Evolutionary conservation across 2,797 vertebrate genomes (phyloP).

Genomic region (Bryconaethiops microstoma): DNA sequence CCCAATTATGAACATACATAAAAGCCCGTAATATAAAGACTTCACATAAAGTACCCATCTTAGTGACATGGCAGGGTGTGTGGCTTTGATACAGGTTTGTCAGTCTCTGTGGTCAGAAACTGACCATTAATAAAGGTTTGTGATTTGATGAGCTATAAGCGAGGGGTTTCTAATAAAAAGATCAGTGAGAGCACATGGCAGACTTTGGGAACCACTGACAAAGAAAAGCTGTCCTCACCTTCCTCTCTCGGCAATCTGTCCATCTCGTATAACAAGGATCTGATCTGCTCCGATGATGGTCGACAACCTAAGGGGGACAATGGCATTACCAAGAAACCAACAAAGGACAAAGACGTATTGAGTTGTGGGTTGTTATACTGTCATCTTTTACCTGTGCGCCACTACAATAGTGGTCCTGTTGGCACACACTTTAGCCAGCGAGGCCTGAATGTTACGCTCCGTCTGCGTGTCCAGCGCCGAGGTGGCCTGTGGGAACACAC

Average conservation of each 20-base stretch:
- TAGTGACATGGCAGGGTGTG: no score
- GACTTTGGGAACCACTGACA: not conserved
- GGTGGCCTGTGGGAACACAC: conserved; percentile 80
- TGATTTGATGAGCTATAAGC: not conserved
- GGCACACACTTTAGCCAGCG: conserved; percentile 87
- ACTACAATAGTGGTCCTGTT: conserved; percentile 90
- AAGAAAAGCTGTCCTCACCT: conserved; percentile 75
- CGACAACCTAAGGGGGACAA: conserved; percentile 80
- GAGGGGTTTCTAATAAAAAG: not conserved
- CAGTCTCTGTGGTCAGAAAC: not conserved
- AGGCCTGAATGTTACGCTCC: conserved; percentile 94
- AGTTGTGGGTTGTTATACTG: not conserved
- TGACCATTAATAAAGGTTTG: not conserved
- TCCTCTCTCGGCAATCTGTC: conserved; percentile 86
- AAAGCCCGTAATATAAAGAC: no score
- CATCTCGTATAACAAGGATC: conserved; percentile 90
- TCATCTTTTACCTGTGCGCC: conserved; percentile 86
- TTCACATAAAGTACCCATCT: no score
- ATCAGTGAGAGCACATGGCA: not conserved
- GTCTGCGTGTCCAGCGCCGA: conserved; percentile 94
- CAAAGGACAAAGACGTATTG: not conserved
- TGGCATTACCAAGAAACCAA: no score
- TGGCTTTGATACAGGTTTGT: no score
- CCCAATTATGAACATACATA: no score
- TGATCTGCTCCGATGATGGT: conserved; percentile 91